Base-by-base conservation (phyloP, 2,797 vertebrate species). In the Pteropus rufus region DNA sequence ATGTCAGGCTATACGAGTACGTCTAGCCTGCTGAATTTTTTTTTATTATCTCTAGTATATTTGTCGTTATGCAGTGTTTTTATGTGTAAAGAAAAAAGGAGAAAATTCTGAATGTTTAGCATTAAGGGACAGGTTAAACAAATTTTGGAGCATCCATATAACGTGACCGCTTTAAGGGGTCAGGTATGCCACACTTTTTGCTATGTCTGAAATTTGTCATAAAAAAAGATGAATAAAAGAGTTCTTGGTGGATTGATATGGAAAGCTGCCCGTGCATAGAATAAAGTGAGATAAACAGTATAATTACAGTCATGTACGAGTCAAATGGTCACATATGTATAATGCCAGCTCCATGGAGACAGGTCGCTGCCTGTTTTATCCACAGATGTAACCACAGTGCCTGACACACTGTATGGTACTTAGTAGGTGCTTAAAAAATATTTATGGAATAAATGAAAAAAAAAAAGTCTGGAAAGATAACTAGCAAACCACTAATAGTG, bases 51-150 rank as follows among this genome's bases (percentile, higher is more conserved):
- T 85, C 31, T 89, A 89, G 72, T 73, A 15, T 60, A 89, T 88
- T 87, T 52, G 52, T 52, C 80, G 10, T 29, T 54, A 24, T 76
- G 26, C 34, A 79, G 18, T 64, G 31, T 77, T 91, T 91, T 72
- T 73, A 72, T 85, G 77, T 82, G 34, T 91, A 85, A 82, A 77
- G 62, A 56, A 72, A 95, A 93, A 84, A 64, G 60, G n/a, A 96
- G 41, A 94, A 84, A 70, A 73, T 85, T 58, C 84, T 95, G 56
- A 92, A 54, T 79, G 49, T 84, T 82, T 31, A 88, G 62, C 41
- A 69, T 46, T 88, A 80, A 65, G 31, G 54, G 5, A 56, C 34
- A 84, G 24, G 58, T 88, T 94, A 91, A 92, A 80, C 62, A 93
- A 91, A 75, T 69, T 70, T 89, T 69, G 62, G 58, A 82, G 15